Conservation (phyloP, 2,888 invertebrate species). For the Tachystola acroxantha region DNA sequence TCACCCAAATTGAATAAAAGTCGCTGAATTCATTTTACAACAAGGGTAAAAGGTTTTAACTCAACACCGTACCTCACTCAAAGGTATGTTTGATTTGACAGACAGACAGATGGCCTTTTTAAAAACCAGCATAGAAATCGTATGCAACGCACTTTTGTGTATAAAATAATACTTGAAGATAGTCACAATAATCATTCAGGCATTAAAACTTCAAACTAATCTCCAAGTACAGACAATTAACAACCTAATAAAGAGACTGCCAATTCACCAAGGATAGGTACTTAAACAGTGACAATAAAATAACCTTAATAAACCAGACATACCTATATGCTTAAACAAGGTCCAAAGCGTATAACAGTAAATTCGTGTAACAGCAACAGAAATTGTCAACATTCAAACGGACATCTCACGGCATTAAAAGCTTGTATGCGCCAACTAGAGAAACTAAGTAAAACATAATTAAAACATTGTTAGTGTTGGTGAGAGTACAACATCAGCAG, state of each 20-base stretch:
- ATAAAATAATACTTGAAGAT: neutral
- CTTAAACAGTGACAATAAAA: constrained; percentile 13
- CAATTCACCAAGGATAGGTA: constrained; percentile 9
- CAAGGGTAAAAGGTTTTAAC: no score
- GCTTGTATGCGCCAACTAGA: constrained; percentile 32
- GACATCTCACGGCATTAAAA: constrained; percentile 28
- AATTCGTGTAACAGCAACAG: constrained; percentile 18
- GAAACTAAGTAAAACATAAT: constrained; percentile 50
- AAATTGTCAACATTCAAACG: constrained; percentile 14
- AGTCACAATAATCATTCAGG: neutral
- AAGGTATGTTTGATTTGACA: no score
- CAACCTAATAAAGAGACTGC: constrained; percentile 9
- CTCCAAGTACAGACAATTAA: constrained; percentile 7
- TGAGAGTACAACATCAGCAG: constrained; percentile 48
- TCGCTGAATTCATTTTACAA: no score
- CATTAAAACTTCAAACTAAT: constrained; percentile 6
- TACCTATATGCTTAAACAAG: constrained; percentile 12
- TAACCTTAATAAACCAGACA: constrained; percentile 16
- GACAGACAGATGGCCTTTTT: no score
- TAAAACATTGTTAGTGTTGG: constrained; percentile 57
- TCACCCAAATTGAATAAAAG: no score
- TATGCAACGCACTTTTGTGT: no score
- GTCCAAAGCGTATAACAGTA: constrained; percentile 13
- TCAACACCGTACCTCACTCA: no score
- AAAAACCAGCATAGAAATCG: no score